Evolutionary conservation across 2,113 vertebrate species (phyloP).

Genomic region (Emydocephalus ijimae): DNA sequence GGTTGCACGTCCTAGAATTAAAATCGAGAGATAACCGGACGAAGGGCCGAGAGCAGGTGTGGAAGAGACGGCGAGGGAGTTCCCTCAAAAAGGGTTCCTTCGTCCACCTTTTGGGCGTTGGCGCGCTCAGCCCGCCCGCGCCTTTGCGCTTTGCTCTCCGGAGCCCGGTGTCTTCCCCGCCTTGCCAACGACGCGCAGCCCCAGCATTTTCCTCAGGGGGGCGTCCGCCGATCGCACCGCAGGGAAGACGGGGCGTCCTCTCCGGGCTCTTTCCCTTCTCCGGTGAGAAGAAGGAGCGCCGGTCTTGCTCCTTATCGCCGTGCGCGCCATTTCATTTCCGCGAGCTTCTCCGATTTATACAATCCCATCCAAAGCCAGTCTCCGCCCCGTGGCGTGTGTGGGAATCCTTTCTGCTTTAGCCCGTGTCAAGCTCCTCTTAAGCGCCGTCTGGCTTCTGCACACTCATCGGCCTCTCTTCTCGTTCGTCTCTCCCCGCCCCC

Average conservation of each 20-base stretch:
- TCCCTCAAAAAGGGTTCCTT: not conserved
- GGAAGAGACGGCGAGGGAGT: not conserved
- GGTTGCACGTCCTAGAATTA: not conserved
- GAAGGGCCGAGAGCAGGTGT: not conserved
- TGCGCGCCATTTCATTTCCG: not conserved
- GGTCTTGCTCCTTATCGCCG: not conserved
- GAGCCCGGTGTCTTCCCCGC: not conserved
- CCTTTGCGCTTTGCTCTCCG: not conserved
- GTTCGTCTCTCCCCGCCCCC: conserved; percentile 10
- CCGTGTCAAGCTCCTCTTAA: not conserved
- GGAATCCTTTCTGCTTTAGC: not conserved
- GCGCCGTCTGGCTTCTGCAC: not conserved
- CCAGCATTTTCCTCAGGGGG: not conserved
- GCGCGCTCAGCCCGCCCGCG: not conserved
- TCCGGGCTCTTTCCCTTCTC: not conserved
- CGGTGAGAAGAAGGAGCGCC: not conserved
- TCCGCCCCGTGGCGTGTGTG: not conserved
- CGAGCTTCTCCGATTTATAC: not conserved
- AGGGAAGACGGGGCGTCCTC: not conserved
- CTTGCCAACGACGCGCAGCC: not conserved
- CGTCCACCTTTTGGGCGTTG: too few species aligned
- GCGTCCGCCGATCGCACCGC: fast-evolving
- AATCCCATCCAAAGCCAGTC: conserved; percentile 39
- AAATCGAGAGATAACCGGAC: not conserved
- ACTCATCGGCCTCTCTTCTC: not conserved